Conservation (phyloP, 1,140 invertebrate species). For the Planococcus citri region DNA sequence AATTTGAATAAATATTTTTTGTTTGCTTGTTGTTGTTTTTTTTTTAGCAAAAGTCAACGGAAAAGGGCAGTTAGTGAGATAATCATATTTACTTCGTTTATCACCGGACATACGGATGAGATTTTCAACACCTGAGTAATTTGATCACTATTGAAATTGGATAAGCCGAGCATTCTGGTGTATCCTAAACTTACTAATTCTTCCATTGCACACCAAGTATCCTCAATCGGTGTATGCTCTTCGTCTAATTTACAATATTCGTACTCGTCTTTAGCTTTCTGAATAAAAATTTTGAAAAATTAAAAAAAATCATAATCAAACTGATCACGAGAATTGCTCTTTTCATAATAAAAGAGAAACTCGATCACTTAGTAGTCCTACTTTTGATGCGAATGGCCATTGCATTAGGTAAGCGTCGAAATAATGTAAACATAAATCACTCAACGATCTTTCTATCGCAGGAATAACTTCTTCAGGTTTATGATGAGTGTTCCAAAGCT, state of each 20-base stretch:
- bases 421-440: slow-evolving; percentile 53
- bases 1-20: slow-evolving; percentile 22
- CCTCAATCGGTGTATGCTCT: slow-evolving; percentile 43
- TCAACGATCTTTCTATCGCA: slow-evolving; percentile 44
- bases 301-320: background rate
- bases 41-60: no score
- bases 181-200: slow-evolving; percentile 50
- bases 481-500: slow-evolving; percentile 45
- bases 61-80: background rate
- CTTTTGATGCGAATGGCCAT: slow-evolving; percentile 54
- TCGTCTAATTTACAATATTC: background rate
- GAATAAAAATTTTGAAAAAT: background rate
- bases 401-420: slow-evolving; percentile 67
- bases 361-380: slow-evolving; percentile 19
- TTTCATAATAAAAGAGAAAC: background rate
- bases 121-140: slow-evolving; percentile 50
- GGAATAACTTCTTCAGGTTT: slow-evolving; percentile 36
- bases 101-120: slow-evolving; percentile 57
- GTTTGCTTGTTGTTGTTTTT: background rate
- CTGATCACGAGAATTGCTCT: no score
- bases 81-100: slow-evolving; percentile 50
- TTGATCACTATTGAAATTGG: slow-evolving; percentile 77
- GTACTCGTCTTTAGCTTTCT: slow-evolving; percentile 19
- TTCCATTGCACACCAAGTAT: slow-evolving; percentile 67
- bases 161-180: slow-evolving; percentile 68